These are phyloP conservation scores for Cebidichthys violaceus DNA, from an alignment of 2,113 vertebrate species.

Conservation along the genomic window DNA sequence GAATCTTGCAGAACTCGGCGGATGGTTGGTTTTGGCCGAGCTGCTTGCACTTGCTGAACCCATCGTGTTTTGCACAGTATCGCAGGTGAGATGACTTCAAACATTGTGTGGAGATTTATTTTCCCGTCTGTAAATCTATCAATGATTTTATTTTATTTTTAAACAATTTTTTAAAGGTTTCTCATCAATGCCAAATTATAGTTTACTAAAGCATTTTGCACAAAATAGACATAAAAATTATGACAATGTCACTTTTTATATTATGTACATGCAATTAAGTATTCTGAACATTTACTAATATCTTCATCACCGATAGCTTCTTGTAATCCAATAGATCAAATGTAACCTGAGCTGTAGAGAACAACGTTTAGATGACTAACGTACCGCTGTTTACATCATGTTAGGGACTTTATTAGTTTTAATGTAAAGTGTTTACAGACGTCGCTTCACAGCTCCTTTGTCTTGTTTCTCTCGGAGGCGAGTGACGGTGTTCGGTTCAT, in stretches of 20 bases:
- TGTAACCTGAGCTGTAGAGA: conserved; percentile 83
- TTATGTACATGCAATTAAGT: conserved; percentile 84
- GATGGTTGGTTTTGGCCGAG: conserved; percentile 65
- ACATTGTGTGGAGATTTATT: conserved; percentile 47
- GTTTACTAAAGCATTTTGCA: conserved; percentile 90
- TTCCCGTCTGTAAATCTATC: conserved; percentile 56
- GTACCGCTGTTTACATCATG: conserved; percentile 85
- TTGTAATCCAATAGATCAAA: conserved; percentile 83
- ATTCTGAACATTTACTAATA: conserved; percentile 85
- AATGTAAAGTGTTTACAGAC: conserved; percentile 84
- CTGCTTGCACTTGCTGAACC: conserved; percentile 83
- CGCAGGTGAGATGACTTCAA: conserved; percentile 70
- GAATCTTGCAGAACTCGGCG: conserved; percentile 74
- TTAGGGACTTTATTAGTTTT: conserved; percentile 69
- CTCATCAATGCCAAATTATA: conserved; percentile 89
- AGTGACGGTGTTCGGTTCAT: conserved; percentile 35
- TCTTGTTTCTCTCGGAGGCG: conserved; percentile 21
- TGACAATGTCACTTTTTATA: conserved; percentile 85
- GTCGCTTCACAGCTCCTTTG: no score
- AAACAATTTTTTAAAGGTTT: conserved; percentile 73
- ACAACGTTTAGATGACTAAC: conserved; percentile 77
- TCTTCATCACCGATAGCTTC: conserved; percentile 79
- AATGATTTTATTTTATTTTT: conserved; percentile 43
- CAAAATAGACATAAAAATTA: conserved; percentile 82
- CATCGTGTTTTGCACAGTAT: conserved; percentile 85